Evolutionary conservation across 2,888 invertebrate genomes (phyloP).

Genomic region (Ctenicera cuprea): DNA sequence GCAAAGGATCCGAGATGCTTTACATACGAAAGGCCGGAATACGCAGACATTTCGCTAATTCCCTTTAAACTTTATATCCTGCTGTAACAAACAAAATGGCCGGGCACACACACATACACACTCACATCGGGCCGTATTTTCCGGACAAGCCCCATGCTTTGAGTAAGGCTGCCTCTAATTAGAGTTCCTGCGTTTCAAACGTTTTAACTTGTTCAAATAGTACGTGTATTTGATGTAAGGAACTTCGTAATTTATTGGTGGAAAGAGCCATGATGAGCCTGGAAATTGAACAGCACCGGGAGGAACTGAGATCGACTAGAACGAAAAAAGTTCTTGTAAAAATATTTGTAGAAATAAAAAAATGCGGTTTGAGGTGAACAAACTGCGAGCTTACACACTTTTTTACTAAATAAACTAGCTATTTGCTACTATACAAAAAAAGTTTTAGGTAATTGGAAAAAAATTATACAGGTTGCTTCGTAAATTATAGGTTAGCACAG

Average conservation of each 20-base stretch:
- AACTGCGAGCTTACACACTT: no score
- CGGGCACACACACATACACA: slow-evolving; percentile 39
- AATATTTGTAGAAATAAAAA: no score
- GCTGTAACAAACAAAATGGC: slow-evolving; percentile 58
- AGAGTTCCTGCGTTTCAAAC: slow-evolving; percentile 50
- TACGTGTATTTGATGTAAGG: slow-evolving; percentile 47
- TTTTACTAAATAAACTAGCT: no score
- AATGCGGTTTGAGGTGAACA: no score
- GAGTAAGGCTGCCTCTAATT: slow-evolving; percentile 51
- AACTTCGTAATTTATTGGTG: slow-evolving; percentile 44
- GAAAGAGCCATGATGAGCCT: slow-evolving; percentile 6
- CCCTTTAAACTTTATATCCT: slow-evolving; percentile 53
- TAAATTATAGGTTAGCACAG: no score
- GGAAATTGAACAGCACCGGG: no score
- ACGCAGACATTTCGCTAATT: slow-evolving; percentile 51
- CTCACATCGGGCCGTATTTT: slow-evolving; percentile 50
- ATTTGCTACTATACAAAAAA: no score
- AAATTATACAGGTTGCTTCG: no score
- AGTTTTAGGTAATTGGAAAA: no score
- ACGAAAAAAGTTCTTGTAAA: no score
- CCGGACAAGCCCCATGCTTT: slow-evolving; percentile 49
- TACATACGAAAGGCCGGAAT: slow-evolving; percentile 44
- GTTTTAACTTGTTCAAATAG: slow-evolving; percentile 51
- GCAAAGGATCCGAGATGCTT: slow-evolving; percentile 41
- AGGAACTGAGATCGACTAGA: no score